Evolutionary conservation across 2,888 invertebrate species (phyloP), one percentile per base, ranked within the genome.

Genomic region (Ecdyonurus torrentis): DNA sequence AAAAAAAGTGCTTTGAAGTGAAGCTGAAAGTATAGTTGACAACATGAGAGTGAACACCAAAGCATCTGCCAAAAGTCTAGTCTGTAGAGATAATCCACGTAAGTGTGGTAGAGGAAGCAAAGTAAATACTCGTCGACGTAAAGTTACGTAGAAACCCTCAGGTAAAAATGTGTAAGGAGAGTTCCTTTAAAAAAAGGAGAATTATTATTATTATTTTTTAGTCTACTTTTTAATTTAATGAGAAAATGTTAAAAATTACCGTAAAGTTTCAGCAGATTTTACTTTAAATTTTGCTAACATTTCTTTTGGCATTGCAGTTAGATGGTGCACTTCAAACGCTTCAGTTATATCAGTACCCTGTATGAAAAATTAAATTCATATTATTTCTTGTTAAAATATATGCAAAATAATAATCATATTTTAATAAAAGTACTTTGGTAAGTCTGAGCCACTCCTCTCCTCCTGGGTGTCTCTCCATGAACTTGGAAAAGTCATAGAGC

Each of bases 401-500:
- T 37, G 37, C 5, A 37, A 37, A 37, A 15, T 37, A 37, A 37
- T 37, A 37, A 37, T 37, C 15, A 10, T 37, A 15, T 15, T 10
- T 15, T 37, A 5, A n/a, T n/a, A n/a, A 10, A 50, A 37, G 25
- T 2, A 68, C 75, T 73, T 67, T 70, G 2, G 74, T 74, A 18
- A 70, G 61, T 58, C 66, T 65, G 18, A 91, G 70, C 90, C 90
- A 91, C 71, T 86, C 85, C 0, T 77, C 70, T 1, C 95, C 91
- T 50, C 94, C 93, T 0, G 96, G 97, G 78, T 97, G 97, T 59
- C 77, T 79, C 2, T 83, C 74, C 2, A 89, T 77, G 72, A 93
- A 98, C 20, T 81, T 79, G 0, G 84, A 83, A 23, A 98, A 79
- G 75, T 97, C 91, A 73, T 96, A 97, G 23, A 97, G 76, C 59